Conservation (phyloP, 2,888 invertebrate genomes). For the Archips xylosteana region DNA sequence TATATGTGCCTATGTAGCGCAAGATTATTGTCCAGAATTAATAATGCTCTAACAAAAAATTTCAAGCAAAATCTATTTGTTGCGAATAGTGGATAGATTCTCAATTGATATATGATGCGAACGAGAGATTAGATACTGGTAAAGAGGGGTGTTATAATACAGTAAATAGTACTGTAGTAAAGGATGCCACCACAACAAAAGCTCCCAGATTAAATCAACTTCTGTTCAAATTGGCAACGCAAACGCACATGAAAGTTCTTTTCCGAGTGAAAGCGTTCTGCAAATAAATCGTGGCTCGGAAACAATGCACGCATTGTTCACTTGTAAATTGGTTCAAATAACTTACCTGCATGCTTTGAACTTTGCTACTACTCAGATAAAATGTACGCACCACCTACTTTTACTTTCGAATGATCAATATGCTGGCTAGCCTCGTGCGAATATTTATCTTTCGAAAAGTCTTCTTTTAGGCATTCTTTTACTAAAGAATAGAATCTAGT, state of each 20-base stretch:
- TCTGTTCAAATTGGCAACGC: slow-evolving; percentile 61
- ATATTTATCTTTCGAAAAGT: neutral
- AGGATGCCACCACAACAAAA: slow-evolving; percentile 54
- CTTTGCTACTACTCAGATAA: slow-evolving; percentile 54
- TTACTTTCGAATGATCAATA: slow-evolving; percentile 24
- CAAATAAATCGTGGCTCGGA: slow-evolving; percentile 73
- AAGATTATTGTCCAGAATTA: no score
- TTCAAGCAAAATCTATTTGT: no score
- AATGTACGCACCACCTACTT: slow-evolving; percentile 24
- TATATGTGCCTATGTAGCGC: no score
- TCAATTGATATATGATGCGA: neutral
- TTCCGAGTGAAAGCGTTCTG: slow-evolving; percentile 72
- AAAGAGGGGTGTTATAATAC: slow-evolving; percentile 12
- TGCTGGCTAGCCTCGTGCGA: neutral
- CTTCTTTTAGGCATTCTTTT: neutral
- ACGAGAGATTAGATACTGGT: neutral
- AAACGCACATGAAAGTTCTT: slow-evolving; percentile 72
- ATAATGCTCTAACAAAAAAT: no score
- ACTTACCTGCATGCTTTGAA: slow-evolving; percentile 62
- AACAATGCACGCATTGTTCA: slow-evolving; percentile 82
- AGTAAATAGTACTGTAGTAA: slow-evolving; percentile 26
- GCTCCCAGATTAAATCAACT: slow-evolving; percentile 70
- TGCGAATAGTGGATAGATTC: neutral
- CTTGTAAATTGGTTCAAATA: slow-evolving; percentile 72
- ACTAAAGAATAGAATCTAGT: neutral